phyloP scores from a whole-genome alignment of 2,797 vertebrate genomes.

The Chaetophractus vellerosus region DNA sequence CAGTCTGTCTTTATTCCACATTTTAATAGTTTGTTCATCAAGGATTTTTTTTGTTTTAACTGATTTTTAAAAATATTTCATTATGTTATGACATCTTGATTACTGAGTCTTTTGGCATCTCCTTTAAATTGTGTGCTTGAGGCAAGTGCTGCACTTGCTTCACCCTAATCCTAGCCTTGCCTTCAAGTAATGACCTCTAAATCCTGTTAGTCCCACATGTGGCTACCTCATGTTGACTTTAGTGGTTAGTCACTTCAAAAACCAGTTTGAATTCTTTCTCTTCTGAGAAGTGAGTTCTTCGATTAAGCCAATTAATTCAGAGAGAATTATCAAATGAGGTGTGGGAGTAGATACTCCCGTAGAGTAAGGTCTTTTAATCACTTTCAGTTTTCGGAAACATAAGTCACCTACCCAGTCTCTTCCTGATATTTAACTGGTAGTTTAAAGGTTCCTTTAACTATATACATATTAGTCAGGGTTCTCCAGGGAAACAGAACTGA shows the following conservation, averaged over 20 bases:
- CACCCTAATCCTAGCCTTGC: no score
- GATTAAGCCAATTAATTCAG: not conserved
- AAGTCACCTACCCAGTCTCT: not conserved
- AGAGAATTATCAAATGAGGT: not conserved
- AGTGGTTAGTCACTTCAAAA: no score
- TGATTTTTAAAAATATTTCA: not conserved
- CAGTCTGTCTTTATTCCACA: not conserved
- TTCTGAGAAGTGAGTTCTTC: not conserved
- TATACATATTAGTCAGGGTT: not conserved
- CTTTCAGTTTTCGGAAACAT: constrained; percentile 26
- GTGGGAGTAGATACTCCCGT: not conserved
- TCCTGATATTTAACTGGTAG: constrained; percentile 48
- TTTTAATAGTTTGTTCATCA: not conserved
- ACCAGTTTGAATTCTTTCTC: not conserved
- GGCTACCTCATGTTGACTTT: no score
- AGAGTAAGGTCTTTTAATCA: constrained; percentile 14
- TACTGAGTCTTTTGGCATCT: not conserved
- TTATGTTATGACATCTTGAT: no score
- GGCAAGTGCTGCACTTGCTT: not conserved
- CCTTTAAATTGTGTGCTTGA: not conserved
- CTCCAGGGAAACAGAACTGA: no score
- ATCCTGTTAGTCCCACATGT: no score
- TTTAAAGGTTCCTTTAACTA: constrained; percentile 63
- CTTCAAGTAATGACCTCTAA: no score
- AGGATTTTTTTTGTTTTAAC: not conserved